Evolutionary conservation across 2,113 vertebrate species (phyloP).

Genomic region (Lasiurus cinereus): DNA sequence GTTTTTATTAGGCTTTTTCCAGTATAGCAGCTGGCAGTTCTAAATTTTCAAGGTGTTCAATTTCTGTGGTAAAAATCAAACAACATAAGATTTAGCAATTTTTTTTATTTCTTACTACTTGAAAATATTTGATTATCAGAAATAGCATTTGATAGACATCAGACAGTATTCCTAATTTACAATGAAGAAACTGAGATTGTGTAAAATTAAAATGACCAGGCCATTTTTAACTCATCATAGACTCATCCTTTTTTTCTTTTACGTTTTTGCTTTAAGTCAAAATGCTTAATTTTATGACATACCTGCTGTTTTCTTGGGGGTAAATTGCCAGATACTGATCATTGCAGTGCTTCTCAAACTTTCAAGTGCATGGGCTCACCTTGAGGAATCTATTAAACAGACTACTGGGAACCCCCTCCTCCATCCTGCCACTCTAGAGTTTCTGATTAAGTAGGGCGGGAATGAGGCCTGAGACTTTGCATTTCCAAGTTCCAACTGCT

Average conservation of each 20-base stretch:
- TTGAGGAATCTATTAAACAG: not conserved
- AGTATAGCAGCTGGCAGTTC: not conserved
- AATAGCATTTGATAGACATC: slow-evolving; percentile 30
- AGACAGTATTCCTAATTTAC: slow-evolving; percentile 15
- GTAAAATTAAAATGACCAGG: slow-evolving; percentile 22
- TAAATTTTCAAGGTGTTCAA: slow-evolving; percentile 27
- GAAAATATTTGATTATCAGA: slow-evolving; percentile 47
- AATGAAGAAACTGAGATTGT: slow-evolving; percentile 45
- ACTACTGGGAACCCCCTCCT: not conserved
- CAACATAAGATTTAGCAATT: not conserved
- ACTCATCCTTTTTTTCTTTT: not conserved
- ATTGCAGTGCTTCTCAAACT: slow-evolving; percentile 20
- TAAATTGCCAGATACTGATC: not conserved
- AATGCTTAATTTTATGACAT: slow-evolving; percentile 18
- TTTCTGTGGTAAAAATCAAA: slow-evolving; percentile 16
- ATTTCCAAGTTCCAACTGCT: slow-evolving; percentile 17
- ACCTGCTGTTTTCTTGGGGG: not conserved
- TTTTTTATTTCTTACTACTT: slow-evolving; percentile 41
- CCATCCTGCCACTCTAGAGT: not conserved
- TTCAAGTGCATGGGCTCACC: not conserved
- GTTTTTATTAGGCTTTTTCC: not conserved
- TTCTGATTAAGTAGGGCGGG: not conserved
- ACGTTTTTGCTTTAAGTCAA: slow-evolving; percentile 50
- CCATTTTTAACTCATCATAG: not conserved
- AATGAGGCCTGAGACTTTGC: not conserved